Percentiles rank a stretch among this genome's conserved stretches.
Conservation (phyloP, 2,888 invertebrate genomes). For the Masnerella sp. region DNA sequence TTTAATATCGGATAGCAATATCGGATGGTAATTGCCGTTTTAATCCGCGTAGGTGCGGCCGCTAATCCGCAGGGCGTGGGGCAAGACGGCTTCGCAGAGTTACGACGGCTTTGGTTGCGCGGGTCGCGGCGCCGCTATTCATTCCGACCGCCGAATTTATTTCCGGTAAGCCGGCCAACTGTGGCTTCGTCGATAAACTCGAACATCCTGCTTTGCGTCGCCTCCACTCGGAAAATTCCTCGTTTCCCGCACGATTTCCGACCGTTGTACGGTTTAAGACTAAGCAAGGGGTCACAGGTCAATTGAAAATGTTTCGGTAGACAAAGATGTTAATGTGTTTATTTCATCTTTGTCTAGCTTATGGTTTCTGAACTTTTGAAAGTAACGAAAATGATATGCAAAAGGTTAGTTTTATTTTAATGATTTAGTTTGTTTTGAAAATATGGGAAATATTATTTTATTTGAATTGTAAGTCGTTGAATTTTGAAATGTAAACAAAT, state of each 20-base stretch:
- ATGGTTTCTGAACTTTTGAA: too few species aligned
- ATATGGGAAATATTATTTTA: too few species aligned
- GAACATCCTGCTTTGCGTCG: slow-evolving; percentile 28
- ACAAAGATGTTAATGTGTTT: too few species aligned
- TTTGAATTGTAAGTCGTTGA: too few species aligned
- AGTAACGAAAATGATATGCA: too few species aligned
- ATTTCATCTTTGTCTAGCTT: too few species aligned
- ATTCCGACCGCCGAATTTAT: slow-evolving; percentile 54
- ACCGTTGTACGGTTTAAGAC: slow-evolving; percentile 5
- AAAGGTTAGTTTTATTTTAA: background rate
- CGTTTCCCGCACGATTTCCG: slow-evolving; percentile 13
- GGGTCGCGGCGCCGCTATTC: slow-evolving; percentile 43
- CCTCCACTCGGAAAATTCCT: slow-evolving; percentile 25
- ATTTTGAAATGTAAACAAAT: too few species aligned
- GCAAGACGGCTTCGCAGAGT: slow-evolving; percentile 28
- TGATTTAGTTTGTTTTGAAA: too few species aligned
- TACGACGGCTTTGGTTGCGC: slow-evolving; percentile 40
- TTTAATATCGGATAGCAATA: slow-evolving; percentile 69
- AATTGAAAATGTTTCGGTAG: background rate
- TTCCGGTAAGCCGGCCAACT: slow-evolving; percentile 53
- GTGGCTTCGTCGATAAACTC: slow-evolving; percentile 54
- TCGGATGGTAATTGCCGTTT: slow-evolving; percentile 68
- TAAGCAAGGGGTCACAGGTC: background rate
- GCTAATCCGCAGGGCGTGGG: slow-evolving; percentile 54
- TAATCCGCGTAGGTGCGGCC: slow-evolving; percentile 65